Conservation (phyloP, 2,113 vertebrate species). For the Xiphophorus maculatus region DNA sequence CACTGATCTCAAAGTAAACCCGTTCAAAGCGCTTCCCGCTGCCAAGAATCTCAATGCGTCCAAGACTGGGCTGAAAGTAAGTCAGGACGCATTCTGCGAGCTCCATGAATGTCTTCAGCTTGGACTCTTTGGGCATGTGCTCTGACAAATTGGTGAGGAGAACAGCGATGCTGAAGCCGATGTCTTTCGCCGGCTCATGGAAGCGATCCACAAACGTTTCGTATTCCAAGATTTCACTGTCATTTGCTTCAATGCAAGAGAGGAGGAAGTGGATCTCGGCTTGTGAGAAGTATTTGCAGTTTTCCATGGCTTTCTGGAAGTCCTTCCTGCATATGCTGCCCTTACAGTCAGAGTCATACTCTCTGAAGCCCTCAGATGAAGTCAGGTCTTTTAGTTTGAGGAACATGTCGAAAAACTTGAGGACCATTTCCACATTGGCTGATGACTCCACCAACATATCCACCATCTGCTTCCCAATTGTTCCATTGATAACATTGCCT, state of each 20-base stretch:
- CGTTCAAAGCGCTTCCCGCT: constrained; percentile 93
- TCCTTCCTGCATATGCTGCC: constrained; percentile 91
- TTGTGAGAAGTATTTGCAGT: constrained; percentile 88
- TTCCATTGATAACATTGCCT: constrained; percentile 96
- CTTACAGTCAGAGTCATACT: constrained; percentile 89
- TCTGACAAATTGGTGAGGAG: constrained; percentile 95
- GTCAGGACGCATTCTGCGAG: constrained; percentile 89
- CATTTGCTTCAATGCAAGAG: constrained; percentile 86
- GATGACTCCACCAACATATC: constrained; percentile 97
- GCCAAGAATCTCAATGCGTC: constrained; percentile 95
- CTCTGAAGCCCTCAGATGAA: constrained; percentile 89
- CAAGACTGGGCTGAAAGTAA: constrained; percentile 91
- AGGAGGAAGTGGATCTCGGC: constrained; percentile 90
- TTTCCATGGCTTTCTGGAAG: constrained; percentile 95
- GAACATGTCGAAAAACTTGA: constrained; percentile 97
- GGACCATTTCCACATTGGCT: constrained; percentile 94
- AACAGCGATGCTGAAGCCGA: constrained; percentile 93
- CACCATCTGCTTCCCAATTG: constrained; percentile 97
- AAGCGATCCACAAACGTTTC: constrained; percentile 91
- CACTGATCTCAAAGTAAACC: constrained; percentile 96
- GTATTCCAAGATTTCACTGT: constrained; percentile 90
- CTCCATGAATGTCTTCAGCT: constrained; percentile 89
- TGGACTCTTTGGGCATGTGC: constrained; percentile 91
- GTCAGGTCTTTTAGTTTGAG: constrained; percentile 94
- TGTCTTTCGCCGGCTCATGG: constrained; percentile 95